phyloP scores from a whole-genome alignment of 2,113 vertebrate genomes.

The Gavialis gangeticus region DNA sequence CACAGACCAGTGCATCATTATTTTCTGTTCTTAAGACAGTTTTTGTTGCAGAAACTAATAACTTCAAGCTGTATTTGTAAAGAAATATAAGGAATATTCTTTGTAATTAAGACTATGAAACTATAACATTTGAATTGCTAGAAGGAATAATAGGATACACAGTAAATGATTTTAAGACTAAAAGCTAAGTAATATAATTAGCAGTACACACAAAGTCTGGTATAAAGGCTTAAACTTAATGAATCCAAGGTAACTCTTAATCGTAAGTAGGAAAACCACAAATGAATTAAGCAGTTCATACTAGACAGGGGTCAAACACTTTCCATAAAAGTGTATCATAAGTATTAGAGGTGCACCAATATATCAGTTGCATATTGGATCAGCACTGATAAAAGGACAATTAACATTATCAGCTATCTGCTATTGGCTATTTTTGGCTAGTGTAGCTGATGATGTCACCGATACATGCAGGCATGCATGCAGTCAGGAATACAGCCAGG shows the following conservation, averaged over 20 bases:
- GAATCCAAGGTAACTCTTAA: neutral
- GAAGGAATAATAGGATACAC: neutral
- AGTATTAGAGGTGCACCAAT: too few relatives aligned
- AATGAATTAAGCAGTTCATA: constrained; percentile 11
- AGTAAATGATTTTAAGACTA: neutral
- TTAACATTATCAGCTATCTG: too few relatives aligned
- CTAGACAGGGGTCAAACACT: constrained; percentile 3
- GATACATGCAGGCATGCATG: too few relatives aligned
- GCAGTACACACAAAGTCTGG: neutral
- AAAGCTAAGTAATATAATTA: neutral
- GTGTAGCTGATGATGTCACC: too few relatives aligned
- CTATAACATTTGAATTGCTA: neutral
- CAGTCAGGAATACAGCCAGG: too few relatives aligned
- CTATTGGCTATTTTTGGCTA: too few relatives aligned
- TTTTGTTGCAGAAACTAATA: neutral
- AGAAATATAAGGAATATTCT: neutral
- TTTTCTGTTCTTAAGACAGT: neutral
- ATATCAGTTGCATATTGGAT: too few relatives aligned
- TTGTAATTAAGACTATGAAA: neutral
- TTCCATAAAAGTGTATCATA: neutral
- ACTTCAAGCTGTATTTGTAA: neutral
- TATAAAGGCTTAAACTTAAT: neutral
- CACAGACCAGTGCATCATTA: neutral
- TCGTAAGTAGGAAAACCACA: constrained; percentile 33
- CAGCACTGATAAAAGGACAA: too few relatives aligned